These are phyloP conservation scores for Diaprepes abbreviatus DNA, from an alignment of 2,888 invertebrate genomes.

Conservation along the genomic window DNA sequence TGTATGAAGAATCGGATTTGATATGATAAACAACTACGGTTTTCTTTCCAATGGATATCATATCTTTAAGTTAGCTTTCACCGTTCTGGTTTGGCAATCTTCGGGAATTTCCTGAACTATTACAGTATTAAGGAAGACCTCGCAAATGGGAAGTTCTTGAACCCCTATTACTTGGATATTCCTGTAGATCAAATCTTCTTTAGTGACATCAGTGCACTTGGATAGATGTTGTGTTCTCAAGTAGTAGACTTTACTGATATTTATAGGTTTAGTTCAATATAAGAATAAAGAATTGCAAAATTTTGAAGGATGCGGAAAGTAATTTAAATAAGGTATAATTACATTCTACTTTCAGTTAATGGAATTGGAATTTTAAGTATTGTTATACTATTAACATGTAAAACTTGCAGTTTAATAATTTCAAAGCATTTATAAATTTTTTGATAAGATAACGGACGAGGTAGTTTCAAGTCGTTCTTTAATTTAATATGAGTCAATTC, in stretches of 20 bases:
- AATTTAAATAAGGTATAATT: not conserved
- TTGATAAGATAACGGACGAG: not conserved
- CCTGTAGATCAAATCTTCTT: not conserved
- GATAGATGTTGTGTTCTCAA: not conserved
- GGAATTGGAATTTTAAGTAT: not conserved
- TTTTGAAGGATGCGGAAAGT: not conserved
- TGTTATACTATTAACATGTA: not conserved
- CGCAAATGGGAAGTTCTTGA: not conserved
- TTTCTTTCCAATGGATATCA: not conserved
- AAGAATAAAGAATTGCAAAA: not conserved
- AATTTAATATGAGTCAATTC: not conserved
- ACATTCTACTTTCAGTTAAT: not conserved
- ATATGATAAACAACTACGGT: not conserved
- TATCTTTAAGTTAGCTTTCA: not conserved
- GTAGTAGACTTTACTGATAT: not conserved
- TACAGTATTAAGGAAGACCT: not conserved
- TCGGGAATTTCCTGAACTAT: not conserved
- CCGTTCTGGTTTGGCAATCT: not conserved
- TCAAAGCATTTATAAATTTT: not conserved
- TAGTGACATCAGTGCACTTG: not conserved
- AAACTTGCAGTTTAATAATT: not conserved
- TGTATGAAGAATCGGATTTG: not conserved
- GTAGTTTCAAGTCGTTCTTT: not conserved
- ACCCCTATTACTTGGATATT: not conserved
- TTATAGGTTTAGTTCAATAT: not conserved